A percentile compares a stretch with the other conserved stretches of the same genome.
phyloP scores from a whole-genome alignment of 1,140 invertebrate species.

The Yoshiicerus persimilis region DNA sequence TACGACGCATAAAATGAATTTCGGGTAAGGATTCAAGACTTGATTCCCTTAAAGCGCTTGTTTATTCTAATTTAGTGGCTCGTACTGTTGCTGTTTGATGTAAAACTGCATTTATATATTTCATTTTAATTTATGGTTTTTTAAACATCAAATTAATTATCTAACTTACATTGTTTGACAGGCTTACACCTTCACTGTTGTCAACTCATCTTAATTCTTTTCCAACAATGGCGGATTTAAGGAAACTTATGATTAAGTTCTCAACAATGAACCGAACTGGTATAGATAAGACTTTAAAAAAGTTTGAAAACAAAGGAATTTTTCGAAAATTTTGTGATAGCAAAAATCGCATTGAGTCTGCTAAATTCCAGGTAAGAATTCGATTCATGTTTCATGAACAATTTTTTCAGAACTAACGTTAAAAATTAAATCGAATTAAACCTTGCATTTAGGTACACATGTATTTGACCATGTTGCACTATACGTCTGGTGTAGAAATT shows the following conservation, averaged over 20 bases:
- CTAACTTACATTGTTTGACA: too few species aligned
- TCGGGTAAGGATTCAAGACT: constrained; percentile 63
- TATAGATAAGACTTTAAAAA: too few species aligned
- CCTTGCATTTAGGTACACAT: neutral
- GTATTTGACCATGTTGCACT: neutral
- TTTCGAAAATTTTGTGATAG: neutral
- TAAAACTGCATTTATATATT: too few species aligned
- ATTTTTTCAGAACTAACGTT: neutral
- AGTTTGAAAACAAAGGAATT: too few species aligned
- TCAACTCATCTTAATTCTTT: too few species aligned
- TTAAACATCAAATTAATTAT: too few species aligned
- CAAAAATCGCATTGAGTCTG: neutral
- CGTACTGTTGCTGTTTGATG: too few species aligned
- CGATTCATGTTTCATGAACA: neutral
- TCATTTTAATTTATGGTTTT: too few species aligned
- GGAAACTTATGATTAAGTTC: too few species aligned
- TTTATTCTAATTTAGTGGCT: neutral
- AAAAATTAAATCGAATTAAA: neutral
- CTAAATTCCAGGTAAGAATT: neutral
- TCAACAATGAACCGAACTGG: too few species aligned
- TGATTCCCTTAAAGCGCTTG: neutral
- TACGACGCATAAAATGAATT: neutral
- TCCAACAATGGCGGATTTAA: too few species aligned
- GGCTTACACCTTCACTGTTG: too few species aligned
- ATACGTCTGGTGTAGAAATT: neutral